phyloP scores from a whole-genome alignment of 2,113 vertebrate genomes.

The Ctenomys sociabilis region DNA sequence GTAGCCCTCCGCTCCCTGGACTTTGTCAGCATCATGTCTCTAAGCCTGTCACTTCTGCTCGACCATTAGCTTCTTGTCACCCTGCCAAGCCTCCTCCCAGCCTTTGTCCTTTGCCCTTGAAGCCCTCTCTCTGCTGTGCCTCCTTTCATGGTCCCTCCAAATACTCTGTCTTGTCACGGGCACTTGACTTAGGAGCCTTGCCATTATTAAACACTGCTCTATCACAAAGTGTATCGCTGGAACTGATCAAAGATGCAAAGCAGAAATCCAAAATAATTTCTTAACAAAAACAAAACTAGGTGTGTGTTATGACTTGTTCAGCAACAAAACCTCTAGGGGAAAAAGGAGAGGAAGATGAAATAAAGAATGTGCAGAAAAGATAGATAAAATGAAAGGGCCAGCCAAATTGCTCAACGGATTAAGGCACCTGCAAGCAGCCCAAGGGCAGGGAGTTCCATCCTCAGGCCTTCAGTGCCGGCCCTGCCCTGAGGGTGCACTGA shows the following conservation, averaged over 20 bases:
- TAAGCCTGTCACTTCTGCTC: neutral
- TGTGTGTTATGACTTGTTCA: neutral
- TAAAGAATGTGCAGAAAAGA: neutral
- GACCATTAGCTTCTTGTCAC: neutral
- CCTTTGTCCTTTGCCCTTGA: slow-evolving; percentile 65
- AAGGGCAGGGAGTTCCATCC: no score
- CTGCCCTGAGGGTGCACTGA: no score
- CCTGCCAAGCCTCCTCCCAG: neutral
- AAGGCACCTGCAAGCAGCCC: no score
- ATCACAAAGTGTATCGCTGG: slow-evolving; percentile 11
- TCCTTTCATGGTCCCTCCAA: neutral
- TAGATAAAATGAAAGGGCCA: neutral
- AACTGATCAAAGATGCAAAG: neutral
- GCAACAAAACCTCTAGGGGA: neutral
- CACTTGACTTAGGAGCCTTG: neutral
- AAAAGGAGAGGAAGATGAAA: neutral
- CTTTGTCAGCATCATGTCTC: neutral
- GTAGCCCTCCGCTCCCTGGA: neutral
- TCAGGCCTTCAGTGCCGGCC: no score
- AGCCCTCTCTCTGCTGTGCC: neutral
- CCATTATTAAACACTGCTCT: neutral
- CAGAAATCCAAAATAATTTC: slow-evolving; percentile 30
- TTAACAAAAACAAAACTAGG: neutral
- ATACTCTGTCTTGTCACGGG: neutral
- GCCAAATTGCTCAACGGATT: no score